A percentile compares a stretch with the other conserved stretches of the same genome.
Conservation (phyloP, 2,888 invertebrate genomes). For the Zaprionus bogoriensis region DNA sequence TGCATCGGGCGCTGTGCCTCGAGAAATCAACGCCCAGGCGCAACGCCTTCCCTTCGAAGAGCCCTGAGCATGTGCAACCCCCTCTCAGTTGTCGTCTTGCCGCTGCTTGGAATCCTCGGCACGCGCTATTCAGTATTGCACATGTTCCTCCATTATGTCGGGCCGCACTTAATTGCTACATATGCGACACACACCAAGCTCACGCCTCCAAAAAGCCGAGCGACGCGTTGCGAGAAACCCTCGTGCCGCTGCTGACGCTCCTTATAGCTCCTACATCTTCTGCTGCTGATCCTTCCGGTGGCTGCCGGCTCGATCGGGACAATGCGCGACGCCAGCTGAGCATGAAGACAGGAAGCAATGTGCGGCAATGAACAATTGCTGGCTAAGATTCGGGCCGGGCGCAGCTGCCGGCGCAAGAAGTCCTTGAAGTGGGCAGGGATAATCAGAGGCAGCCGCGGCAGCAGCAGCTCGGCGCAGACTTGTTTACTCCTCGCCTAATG, state of each 20-base stretch:
- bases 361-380: constrained; percentile 76
- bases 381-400: constrained; percentile 52
- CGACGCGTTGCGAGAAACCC: constrained; percentile 10
- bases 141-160: constrained; percentile 66
- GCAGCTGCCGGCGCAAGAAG: constrained; percentile 51
- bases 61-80: neutral
- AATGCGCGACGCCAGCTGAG: constrained; percentile 50
- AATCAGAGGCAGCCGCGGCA: constrained; percentile 44
- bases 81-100: neutral
- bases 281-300: constrained; percentile 79
- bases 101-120: constrained; percentile 26
- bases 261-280: neutral
- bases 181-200: constrained; percentile 71
- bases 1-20: constrained; percentile 67
- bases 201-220: constrained; percentile 57
- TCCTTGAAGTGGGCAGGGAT: constrained; percentile 71
- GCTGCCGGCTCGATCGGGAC: constrained; percentile 23
- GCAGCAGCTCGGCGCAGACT: constrained; percentile 54
- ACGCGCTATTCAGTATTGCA: constrained; percentile 66
- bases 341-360: constrained; percentile 81
- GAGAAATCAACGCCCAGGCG: constrained; percentile 23
- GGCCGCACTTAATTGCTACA: constrained; percentile 79
- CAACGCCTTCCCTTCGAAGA: constrained; percentile 19
- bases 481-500: constrained; percentile 56
- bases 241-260: constrained; percentile 20